A percentile compares a stretch with the other conserved stretches of the same genome.
phyloP scores from a whole-genome alignment of 2,888 invertebrate genomes.

The Nephrotoma appendiculata region DNA sequence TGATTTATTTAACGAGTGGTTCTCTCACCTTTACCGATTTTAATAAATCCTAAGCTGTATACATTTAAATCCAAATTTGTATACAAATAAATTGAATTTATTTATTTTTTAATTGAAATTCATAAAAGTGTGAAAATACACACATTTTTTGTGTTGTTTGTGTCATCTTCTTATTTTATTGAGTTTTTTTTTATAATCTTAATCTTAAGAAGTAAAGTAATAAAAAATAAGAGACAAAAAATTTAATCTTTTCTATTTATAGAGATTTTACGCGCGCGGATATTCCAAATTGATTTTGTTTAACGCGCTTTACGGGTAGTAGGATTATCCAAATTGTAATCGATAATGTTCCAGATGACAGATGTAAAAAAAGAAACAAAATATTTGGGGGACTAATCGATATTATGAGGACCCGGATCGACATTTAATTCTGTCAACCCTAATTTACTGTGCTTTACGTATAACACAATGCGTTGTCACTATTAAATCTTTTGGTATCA shows the following conservation, averaged over 20 bases:
- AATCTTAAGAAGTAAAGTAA: background rate
- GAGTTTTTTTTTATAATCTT: background rate
- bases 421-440: background rate
- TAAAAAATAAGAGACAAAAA: background rate
- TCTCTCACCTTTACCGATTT: background rate
- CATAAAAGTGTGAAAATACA: background rate
- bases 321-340: background rate
- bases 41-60: background rate
- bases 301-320: background rate
- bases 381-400: background rate
- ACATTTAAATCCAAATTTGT: background rate
- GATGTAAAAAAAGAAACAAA: background rate
- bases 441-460: background rate
- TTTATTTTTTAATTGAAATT: background rate
- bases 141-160: background rate
- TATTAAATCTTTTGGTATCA: background rate
- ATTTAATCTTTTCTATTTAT: background rate
- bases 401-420: background rate
- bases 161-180: background rate
- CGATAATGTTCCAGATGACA: background rate
- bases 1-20: no score
- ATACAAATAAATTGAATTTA: background rate
- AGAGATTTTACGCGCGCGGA: background rate
- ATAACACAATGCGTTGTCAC: background rate
- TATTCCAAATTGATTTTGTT: background rate